Base-by-base conservation (phyloP, 2,888 invertebrate species). In the Stictocephala bisonia region DNA sequence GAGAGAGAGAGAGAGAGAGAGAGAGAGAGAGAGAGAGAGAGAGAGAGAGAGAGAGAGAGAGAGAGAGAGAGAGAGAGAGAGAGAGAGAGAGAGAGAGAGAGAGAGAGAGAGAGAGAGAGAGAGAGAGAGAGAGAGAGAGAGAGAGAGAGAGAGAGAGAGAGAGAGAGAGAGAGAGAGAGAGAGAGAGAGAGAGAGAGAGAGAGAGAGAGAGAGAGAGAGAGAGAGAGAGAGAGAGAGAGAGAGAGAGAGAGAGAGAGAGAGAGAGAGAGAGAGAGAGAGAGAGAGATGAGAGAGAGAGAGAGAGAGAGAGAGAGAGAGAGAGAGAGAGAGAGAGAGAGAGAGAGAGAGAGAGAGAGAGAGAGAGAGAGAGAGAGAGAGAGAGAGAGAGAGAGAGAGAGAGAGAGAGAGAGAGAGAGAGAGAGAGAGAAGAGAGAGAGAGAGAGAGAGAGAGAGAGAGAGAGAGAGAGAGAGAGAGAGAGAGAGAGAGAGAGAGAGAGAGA, bases 31-130 rank as follows among this genome's bases (percentile, higher is more conserved):
- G 35, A 35, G 35, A 35, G 35, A 35, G 35, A 35, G 35, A 56
- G 74, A 75, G 75, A 75, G 76, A 35, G 66, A 77, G 68, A 75
- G 29, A 67, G 71, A 64, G 67, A 71, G 20, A 11, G 50, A 18
- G 27, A 35, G 35, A 35, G 35, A 35, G 35, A 35, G 35, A 35
- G 35, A 35, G 35, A 35, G 35, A 35, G 31, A 26, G 70, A 40
- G 48, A 40, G 73, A 31, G 41, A 48, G 71, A 72, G 68, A 64
- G 56, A 40, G 27, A 67, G 41, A 41, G 72, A 76, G 72, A 60
- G 68, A 60, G 60, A 74, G 44, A 70, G 68, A 53, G 71, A 69
- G 27, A 51, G 68, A 58, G 31, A 56, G 31, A 22, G 69, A 70
- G 73, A 72, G 71, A 71, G 75, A 73, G 73, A 13, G 50, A 13